A percentile compares a stretch with the other conserved stretches of the same genome.
phyloP scores from a whole-genome alignment of 2,888 invertebrate species.

The Agrochola lychnidis region DNA sequence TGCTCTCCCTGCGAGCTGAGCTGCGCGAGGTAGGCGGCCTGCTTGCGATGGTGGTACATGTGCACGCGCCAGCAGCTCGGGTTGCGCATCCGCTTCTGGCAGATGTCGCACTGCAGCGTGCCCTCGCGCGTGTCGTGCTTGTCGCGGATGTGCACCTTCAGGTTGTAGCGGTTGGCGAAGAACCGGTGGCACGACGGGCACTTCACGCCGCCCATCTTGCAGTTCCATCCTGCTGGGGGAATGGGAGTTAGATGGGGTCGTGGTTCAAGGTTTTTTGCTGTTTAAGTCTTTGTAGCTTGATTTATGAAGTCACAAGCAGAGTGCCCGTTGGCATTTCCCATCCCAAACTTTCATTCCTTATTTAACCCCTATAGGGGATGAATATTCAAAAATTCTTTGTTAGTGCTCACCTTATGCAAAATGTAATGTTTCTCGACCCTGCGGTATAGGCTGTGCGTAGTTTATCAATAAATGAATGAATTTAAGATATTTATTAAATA shows the following conservation, averaged over 20 bases:
- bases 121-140: constrained; percentile 93
- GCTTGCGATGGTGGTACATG: constrained; percentile 92
- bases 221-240: constrained; percentile 82
- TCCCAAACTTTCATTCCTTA: neutral
- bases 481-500: neutral
- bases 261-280: no score
- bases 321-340: neutral
- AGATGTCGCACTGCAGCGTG: constrained; percentile 92
- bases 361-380: no score
- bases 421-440: neutral
- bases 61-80: constrained; percentile 92
- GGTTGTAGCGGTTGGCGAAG: constrained; percentile 92
- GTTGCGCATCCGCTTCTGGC: constrained; percentile 93
- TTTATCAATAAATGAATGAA: neutral
- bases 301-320: no score
- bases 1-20: constrained; percentile 74
- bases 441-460: neutral
- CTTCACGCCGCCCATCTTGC: constrained; percentile 90
- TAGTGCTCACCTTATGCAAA: neutral
- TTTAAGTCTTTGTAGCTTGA: neutral
- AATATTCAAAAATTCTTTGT: neutral
- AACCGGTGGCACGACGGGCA: constrained; percentile 92
- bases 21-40: constrained; percentile 87
- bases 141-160: constrained; percentile 93
- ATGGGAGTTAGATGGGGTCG: neutral